These are phyloP conservation scores for Nyctalus aviator DNA, from an alignment of 2,797 vertebrate species.

Conservation along the genomic window DNA sequence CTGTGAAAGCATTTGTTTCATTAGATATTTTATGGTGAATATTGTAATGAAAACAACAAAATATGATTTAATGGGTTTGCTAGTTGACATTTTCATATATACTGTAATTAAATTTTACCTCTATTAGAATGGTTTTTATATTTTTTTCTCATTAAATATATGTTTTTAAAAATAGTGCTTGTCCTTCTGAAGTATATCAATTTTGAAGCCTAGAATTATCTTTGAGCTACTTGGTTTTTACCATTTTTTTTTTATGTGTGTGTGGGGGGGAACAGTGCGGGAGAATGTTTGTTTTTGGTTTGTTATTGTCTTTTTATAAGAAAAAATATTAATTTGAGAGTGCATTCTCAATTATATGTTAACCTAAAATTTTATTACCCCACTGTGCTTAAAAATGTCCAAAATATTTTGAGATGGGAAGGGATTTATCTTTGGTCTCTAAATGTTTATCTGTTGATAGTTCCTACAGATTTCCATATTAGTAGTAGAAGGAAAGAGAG, in stretches of 20 bases:
- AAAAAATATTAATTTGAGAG: not conserved
- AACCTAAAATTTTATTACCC: not conserved
- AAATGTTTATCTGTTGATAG: slow-evolving; percentile 32
- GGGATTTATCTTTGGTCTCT: slow-evolving; percentile 36
- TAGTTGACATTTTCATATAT: slow-evolving; percentile 32
- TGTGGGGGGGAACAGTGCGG: no score
- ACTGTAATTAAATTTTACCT: slow-evolving; percentile 13
- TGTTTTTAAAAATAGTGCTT: not conserved
- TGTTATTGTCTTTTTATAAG: not conserved
- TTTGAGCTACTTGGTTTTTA: slow-evolving; percentile 1
- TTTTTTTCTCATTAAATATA: slow-evolving; percentile 21
- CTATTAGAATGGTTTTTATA: not conserved
- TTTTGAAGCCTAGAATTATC: slow-evolving; percentile 38
- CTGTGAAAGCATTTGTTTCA: not conserved
- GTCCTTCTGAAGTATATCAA: not conserved
- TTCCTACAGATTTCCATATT: not conserved
- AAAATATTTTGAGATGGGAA: slow-evolving; percentile 48
- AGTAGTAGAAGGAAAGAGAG: slow-evolving; percentile 11
- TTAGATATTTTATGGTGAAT: slow-evolving; percentile 35
- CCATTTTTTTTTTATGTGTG: no score
- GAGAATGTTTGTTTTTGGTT: not conserved
- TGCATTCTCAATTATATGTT: slow-evolving; percentile 5
- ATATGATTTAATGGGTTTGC: not conserved
- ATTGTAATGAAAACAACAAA: slow-evolving; percentile 49
- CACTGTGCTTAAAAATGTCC: not conserved